Evolutionary conservation across 2,797 vertebrate genomes (phyloP).

Genomic region (Denticeps clupeoides): DNA sequence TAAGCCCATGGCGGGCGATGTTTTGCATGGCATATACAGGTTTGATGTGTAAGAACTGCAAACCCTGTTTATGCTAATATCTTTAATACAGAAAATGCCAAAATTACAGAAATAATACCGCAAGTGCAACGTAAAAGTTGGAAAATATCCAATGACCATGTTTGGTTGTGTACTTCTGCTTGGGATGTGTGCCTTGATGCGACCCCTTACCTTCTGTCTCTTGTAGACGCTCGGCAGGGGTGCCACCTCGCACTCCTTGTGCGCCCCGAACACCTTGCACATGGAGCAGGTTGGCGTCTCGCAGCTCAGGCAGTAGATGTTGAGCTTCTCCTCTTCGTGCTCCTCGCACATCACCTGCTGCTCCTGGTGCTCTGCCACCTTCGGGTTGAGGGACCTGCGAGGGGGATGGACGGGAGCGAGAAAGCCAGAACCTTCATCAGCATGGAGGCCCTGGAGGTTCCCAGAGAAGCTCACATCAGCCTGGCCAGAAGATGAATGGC

Average conservation of each 20-base stretch:
- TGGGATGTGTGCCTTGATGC: too few relatives aligned
- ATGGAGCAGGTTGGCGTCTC: slow-evolving; percentile 84
- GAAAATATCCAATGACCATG: too few relatives aligned
- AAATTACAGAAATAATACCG: too few relatives aligned
- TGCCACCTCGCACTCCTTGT: slow-evolving; percentile 82
- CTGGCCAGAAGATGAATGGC: too few relatives aligned
- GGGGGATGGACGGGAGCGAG: not conserved
- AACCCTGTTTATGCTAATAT: too few relatives aligned
- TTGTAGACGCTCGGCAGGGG: slow-evolving; percentile 68
- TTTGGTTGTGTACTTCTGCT: too few relatives aligned
- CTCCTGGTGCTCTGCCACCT: slow-evolving; percentile 67
- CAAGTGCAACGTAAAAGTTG: too few relatives aligned
- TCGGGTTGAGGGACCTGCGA: slow-evolving; percentile 58
- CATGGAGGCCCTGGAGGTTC: not conserved
- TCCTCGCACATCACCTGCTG: slow-evolving; percentile 80
- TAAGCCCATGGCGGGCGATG: too few relatives aligned
- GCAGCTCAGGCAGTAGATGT: slow-evolving; percentile 83
- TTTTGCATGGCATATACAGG: too few relatives aligned
- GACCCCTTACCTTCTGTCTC: slow-evolving; percentile 74
- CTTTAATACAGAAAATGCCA: too few relatives aligned
- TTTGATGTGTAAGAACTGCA: too few relatives aligned
- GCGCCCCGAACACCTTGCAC: slow-evolving; percentile 83
- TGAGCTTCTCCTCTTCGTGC: slow-evolving; percentile 80
- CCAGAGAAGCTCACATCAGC: too few relatives aligned
- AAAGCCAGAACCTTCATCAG: not conserved